Evolutionary conservation across 2,797 vertebrate species (phyloP).

Genomic region (Octomys mimax): DNA sequence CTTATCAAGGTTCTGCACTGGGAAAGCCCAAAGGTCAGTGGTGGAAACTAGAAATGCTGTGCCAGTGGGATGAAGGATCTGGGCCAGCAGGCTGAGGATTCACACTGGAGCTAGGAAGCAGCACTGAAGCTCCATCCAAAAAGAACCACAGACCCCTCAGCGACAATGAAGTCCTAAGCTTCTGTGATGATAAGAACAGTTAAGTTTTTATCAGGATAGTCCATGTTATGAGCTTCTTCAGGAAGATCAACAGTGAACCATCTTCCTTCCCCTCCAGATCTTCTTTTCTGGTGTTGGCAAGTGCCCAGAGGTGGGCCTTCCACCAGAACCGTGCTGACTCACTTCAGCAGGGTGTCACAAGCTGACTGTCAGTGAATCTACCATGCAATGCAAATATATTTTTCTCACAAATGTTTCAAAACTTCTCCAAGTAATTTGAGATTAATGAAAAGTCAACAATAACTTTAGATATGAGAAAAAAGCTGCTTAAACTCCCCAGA

Average conservation of each 20-base stretch:
- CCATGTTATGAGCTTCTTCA: not conserved
- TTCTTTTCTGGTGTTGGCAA: not conserved
- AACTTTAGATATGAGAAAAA: not conserved
- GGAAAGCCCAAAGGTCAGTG: no score
- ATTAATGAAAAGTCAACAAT: conserved; percentile 16
- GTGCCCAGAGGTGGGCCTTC: not conserved
- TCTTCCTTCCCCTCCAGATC: not conserved
- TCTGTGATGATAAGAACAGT: not conserved
- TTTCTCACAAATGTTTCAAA: not conserved
- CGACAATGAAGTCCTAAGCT: no score
- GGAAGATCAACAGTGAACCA: not conserved
- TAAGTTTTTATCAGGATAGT: not conserved
- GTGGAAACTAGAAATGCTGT: no score
- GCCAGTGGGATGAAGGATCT: no score
- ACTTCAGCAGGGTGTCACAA: not conserved
- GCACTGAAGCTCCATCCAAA: no score
- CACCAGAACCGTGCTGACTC: not conserved
- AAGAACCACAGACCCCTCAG: no score
- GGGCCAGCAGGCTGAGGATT: no score
- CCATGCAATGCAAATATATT: not conserved
- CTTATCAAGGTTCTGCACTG: no score
- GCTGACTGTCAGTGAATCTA: not conserved
- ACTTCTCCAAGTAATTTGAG: not conserved
- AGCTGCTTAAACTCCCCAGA: not conserved
- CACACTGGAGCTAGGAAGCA: no score